Base-by-base conservation (phyloP, 2,797 vertebrate genomes). In the Alosa sapidissima region DNA sequence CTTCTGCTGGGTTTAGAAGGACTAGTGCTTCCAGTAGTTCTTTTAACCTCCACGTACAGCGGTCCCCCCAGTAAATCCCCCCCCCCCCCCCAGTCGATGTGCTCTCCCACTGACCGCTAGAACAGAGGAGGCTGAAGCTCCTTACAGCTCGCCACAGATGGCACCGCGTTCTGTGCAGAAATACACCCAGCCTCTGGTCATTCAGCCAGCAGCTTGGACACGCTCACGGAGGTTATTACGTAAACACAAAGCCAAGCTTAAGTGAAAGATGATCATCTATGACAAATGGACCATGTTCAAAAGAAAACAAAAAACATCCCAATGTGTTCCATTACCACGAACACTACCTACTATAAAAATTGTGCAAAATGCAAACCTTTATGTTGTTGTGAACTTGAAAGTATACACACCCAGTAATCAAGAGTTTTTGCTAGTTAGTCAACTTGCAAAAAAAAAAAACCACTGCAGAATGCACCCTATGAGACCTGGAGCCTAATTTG, bases 321-420 rank as follows among this genome's bases (percentile, higher is more conserved):
- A 75, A 75, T 2, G 24, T 14, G 33, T 75, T 19, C 14, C 33
- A 47, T 47, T 45, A 47, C 21, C 41, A 47, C 47, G 13, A 16
- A 45, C 1, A 75, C 33, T 41, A 75, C 10, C 72, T 78, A 78
- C 14, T 41, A 41, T 75, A 1, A 78, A 78, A 41, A 78, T 45
- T 78, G 72, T 78, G 72, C 72, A 78, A 78, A 78, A 45, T 78
- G 72, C 72, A 78, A 78, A 78, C 72, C 72, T 78, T 47, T 45
- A 78, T 45, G 21, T 45, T 21, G 41, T 45, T 78, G 41, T 75
- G 33, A 78, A 36, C 72, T 78, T 78, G 14, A 19, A 78, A 78
- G 16, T 78, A 13, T 78, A 19, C 7, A 8, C 16, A 78, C 33
- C 68, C 16, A 45, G 36, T 75, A 75, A 75, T 41, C 75, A 75